These are phyloP conservation scores for Chrysomela aeneicollis DNA, from an alignment of 2,888 invertebrate species.

Conservation along the genomic window DNA sequence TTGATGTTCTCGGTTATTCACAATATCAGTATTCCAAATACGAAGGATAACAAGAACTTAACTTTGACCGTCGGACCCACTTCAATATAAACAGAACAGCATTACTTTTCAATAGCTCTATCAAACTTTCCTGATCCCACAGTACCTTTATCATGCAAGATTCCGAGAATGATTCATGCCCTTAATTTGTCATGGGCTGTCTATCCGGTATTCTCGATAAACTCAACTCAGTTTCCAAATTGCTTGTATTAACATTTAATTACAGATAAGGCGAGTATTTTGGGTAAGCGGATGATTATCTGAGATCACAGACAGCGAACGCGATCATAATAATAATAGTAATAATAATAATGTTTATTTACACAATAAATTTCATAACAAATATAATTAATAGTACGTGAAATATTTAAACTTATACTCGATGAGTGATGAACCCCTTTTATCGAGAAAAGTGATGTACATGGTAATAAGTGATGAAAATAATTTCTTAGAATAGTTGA, in stretches of 20 bases:
- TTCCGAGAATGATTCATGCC: slow-evolving; percentile 19
- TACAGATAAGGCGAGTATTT: slow-evolving; percentile 17
- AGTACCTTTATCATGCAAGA: slow-evolving; percentile 1
- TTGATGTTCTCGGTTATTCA: no score
- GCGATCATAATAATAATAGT: background rate
- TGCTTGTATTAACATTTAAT: slow-evolving; percentile 24
- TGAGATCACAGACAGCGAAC: background rate
- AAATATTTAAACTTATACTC: no score
- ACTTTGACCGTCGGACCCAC: background rate
- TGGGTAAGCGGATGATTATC: slow-evolving; percentile 19
- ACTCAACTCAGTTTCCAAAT: slow-evolving; percentile 11
- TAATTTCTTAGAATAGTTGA: no score
- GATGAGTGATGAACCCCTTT: no score
- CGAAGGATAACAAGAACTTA: no score
- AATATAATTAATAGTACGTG: no score
- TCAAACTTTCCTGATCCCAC: background rate
- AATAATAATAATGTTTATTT: no score
- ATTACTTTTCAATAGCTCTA: background rate
- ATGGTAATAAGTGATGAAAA: no score
- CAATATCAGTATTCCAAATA: no score
- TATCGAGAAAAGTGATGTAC: no score
- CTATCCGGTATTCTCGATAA: slow-evolving; percentile 18
- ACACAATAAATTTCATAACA: no score
- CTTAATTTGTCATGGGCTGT: slow-evolving; percentile 16
- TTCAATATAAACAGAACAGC: background rate